Evolutionary conservation across 53 echinoderm and acorn worm genomes (phyloP).

Genomic region (Glandiceps talaboti): DNA sequence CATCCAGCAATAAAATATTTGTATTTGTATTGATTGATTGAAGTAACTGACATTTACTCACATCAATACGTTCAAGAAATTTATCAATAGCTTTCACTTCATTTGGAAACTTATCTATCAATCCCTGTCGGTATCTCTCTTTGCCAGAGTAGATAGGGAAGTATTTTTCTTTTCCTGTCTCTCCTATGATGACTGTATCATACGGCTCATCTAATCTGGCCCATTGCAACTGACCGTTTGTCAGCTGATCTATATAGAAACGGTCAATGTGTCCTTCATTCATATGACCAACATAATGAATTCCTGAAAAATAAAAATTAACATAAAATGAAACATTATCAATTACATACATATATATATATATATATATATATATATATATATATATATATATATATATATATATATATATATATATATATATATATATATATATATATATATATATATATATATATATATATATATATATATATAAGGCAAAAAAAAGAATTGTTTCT

Average conservation of each 20-base stretch:
- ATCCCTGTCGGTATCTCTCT: conserved; percentile 32
- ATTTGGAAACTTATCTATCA: conserved; percentile 56
- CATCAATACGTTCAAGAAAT: conserved; percentile 53
- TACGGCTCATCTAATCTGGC: conserved; percentile 57
- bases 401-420: no score
- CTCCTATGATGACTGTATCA: conserved; percentile 63
- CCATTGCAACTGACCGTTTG: conserved; percentile 83
- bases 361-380: no score
- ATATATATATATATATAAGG: no score
- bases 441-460: no score
- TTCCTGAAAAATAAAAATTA: no score
- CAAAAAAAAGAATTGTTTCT: no score
- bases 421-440: no score
- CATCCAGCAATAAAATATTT: no score
- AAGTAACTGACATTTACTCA: conserved; percentile 7
- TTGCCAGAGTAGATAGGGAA: conserved; percentile 49
- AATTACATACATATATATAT: no score
- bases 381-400: no score
- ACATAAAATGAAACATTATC: no score
- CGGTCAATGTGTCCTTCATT: conserved; percentile 36
- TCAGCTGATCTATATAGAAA: conserved; percentile 67
- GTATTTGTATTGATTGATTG: no score
- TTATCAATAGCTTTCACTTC: conserved; percentile 71
- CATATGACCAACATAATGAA: conserved; percentile 94
- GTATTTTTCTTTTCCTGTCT: conserved; percentile 24